phyloP scores from a whole-genome alignment of 23 tunicate species.

The Styela clava region DNA sequence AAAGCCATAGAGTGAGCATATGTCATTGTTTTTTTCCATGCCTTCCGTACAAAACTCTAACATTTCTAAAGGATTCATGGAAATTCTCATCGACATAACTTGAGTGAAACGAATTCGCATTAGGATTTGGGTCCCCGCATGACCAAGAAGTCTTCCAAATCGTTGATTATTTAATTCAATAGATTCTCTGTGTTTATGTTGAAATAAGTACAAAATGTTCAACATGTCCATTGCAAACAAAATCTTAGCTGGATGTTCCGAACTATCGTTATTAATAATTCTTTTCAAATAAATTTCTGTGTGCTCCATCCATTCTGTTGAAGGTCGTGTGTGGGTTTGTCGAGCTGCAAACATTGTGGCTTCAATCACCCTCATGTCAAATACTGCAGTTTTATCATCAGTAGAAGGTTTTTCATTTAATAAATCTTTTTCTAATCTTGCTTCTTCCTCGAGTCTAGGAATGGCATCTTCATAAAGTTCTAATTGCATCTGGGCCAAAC shows the following conservation, averaged over 20 bases:
- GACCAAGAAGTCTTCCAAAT: neutral
- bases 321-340: neutral
- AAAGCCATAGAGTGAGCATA: neutral
- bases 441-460: neutral
- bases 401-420: neutral
- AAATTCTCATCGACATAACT: neutral
- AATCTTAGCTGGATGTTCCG: too few species aligned
- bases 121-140: neutral
- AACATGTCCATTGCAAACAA: neutral
- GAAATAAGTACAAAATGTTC: neutral
- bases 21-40: neutral
- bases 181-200: neutral
- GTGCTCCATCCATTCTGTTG: neutral
- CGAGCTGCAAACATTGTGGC: neutral
- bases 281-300: neutral
- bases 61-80: neutral
- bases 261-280: neutral
- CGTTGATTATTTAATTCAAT: neutral
- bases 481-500: neutral
- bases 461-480: neutral
- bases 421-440: neutral
- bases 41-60: neutral
- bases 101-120: neutral
- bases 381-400: neutral
- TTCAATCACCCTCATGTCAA: neutral